A percentile compares a stretch with the other conserved stretches of the same genome.
Evolutionary conservation across 2,113 vertebrate genomes (phyloP).

Genomic region (Macaca fascicularis): T2T-MFA8v1.1 NC_088387.1:1093001-1093500

Average conservation of each 20-base stretch:
- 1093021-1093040: background rate
- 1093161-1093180: background rate
- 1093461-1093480: background rate
- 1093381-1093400: rapidly evolving
- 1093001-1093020: background rate
- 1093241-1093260: background rate
- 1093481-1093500: background rate
- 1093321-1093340: conserved; percentile 85
- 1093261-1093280: background rate
- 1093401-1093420: background rate
- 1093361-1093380: conserved; percentile 81
- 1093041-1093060: background rate
- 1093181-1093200: background rate
- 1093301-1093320: conserved; percentile 94
- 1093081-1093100: background rate
- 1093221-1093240: background rate
- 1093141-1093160: background rate
- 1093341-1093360: conserved; percentile 84
- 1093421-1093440: background rate
- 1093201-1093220: background rate
- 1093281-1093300: background rate
- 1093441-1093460: background rate
- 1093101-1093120: background rate
- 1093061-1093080: background rate
- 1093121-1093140: background rate